Evolutionary conservation across 2,797 vertebrate genomes (phyloP).

Genomic region (Sebastes baramenuke): DNA sequence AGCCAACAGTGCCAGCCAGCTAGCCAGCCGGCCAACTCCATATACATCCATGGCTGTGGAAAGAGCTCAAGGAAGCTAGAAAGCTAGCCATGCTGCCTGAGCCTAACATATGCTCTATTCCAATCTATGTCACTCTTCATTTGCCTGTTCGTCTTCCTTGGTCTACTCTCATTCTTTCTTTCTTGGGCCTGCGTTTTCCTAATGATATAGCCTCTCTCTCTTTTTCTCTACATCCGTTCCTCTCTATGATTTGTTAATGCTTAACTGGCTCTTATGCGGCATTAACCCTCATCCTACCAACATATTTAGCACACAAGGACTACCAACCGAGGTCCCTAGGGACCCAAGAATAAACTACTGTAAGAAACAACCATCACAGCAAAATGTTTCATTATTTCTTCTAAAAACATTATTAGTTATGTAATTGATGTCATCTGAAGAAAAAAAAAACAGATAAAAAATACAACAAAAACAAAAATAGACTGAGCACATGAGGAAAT

Average conservation of each 20-base stretch:
- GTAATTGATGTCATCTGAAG: too few species aligned
- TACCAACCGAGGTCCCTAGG: too few species aligned
- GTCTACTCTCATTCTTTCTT: conserved; percentile 32
- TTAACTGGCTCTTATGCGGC: conserved; percentile 74
- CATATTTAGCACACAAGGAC: too few species aligned
- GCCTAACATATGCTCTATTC: conserved; percentile 95
- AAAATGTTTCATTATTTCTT: too few species aligned
- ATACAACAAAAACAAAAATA: too few species aligned
- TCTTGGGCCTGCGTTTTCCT: conserved; percentile 27
- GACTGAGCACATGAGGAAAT: too few species aligned
- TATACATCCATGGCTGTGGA: conserved; percentile 83
- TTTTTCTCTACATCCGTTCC: conserved; percentile 24
- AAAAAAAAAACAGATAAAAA: too few species aligned
- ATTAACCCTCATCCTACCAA: not conserved
- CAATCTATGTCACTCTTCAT: conserved; percentile 93
- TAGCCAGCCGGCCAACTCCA: conserved; percentile 61
- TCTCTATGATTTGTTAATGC: conserved; percentile 79
- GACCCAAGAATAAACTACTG: too few species aligned
- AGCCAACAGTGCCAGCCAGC: conserved; percentile 70
- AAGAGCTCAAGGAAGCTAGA: conserved; percentile 80
- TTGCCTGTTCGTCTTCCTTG: conserved; percentile 74
- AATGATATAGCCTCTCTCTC: conserved; percentile 22
- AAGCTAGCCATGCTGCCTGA: conserved; percentile 58
- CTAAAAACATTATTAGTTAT: too few species aligned
- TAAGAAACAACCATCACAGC: too few species aligned